Conservation (phyloP, 92 coral and sea anemone genomes). For the Phymanthus crucifer region DNA sequence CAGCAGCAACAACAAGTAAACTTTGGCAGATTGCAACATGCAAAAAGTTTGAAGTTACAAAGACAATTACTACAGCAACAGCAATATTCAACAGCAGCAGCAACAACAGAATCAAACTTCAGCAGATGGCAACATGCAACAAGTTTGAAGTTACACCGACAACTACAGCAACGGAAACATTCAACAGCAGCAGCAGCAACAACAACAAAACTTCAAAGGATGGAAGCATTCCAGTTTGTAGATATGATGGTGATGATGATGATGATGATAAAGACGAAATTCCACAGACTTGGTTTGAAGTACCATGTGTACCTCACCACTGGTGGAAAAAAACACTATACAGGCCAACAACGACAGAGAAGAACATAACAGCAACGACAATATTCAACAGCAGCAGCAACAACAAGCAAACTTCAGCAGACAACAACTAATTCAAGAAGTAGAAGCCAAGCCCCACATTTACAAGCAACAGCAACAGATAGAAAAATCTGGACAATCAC, state of each 20-base stretch:
- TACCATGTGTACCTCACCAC: background rate
- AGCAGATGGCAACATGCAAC: background rate
- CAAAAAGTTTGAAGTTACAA: too few species aligned
- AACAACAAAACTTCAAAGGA: background rate
- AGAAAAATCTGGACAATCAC: too few species aligned
- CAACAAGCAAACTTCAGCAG: too few species aligned
- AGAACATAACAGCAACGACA: background rate
- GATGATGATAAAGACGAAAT: background rate
- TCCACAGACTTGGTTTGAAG: background rate
- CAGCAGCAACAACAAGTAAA: constrained; percentile 6
- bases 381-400: background rate
- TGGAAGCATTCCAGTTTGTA: background rate
- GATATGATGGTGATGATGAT: constrained; percentile 13
- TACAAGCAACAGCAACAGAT: background rate
- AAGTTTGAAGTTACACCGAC: background rate
- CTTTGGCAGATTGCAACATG: too few species aligned
- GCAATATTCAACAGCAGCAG: background rate
- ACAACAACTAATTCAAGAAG: too few species aligned
- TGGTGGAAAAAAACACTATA: too few species aligned
- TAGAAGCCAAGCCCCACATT: background rate
- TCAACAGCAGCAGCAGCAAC: background rate
- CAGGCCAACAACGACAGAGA: background rate
- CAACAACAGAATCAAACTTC: background rate
- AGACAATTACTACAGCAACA: background rate
- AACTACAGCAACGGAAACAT: background rate